Evolutionary conservation across 92 coral and sea anemone genomes (phyloP), one percentile per base, ranked within the genome.

Genomic region (Parazoanthus darwini): DNA sequence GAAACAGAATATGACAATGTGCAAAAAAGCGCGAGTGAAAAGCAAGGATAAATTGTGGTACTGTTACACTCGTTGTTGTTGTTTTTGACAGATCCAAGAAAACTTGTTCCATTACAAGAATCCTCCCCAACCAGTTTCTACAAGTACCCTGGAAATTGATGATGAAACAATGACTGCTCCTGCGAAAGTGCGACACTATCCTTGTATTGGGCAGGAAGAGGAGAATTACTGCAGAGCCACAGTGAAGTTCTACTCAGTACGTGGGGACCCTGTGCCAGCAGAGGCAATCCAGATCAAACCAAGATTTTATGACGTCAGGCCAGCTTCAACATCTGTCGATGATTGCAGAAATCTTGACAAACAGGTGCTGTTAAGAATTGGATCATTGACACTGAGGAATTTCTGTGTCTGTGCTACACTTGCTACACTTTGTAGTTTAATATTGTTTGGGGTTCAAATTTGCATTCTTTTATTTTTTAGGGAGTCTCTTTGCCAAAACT

Each of bases 251-350:
- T 85, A 89, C 48, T 43, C 91, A 13, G 73, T 77, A 20, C 35
- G 72, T 63, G 93, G 90, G 38, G 91, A 86, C 44, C 48, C 82
- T 50, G 39, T 85, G 77, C 84, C 90, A 70, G n/a, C 87, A 39
- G 90, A 93, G 75, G 81, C 86, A 71, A 82, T 83, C 48, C 86
- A 84, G 73, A 86, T 87, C 77, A 86, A 82, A 63, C 98, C 94
- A 79, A 93, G 94, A 68, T 95, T 95, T 72, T 95, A 95, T 89
- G 98, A 95, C 67, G 83, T 93, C 77, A 95, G 98, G 77, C 92
- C 92, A 35, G 89, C 90, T n/a, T 82, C 90, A 4, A 66, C 93
- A 42, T 54, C 93, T 11, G 91, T 72, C 29, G 96, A 95, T 54
- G 92, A 89, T 78, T 87, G 63, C 74, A 86, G 85, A 46, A 85